Base-by-base conservation (phyloP, 2,113 vertebrate species). In the Esox niger region DNA sequence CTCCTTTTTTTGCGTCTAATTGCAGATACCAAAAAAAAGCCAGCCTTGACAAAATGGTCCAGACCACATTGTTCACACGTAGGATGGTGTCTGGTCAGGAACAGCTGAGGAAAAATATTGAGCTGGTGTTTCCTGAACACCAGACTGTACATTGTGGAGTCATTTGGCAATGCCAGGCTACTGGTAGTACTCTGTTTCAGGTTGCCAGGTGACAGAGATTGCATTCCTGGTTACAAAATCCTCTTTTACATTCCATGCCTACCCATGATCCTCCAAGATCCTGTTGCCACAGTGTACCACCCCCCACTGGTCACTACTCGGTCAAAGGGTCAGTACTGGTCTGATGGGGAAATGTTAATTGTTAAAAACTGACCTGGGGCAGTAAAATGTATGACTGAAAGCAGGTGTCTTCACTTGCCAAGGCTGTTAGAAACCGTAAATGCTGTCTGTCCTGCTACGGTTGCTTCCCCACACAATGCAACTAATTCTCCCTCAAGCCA, bases 101-200 rank as follows among this genome's bases (percentile, higher is more conserved):
- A 21, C 47, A 52, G 47, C 20, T 15, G 11, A 52, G 47, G 38
- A 43, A 43, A 10, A 52, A 23, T 21, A 52, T 21, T 21, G 47
- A 52, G 8, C 47, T 2, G 47, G 20, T 52, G 6, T 6, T 11
- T 21, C 47, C 47, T 21, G 47, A 21, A 52, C 47, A 15, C 47
- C n/a, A 52, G n/a, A 52, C 47, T 52, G 47, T 52, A 62, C 63
- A 61, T 69, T 81, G 59, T 75, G 77, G 69, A 72, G 69, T 72
- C 64, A 33, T 66, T 69, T 55, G 68, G 61, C 52, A 72, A 72
- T 61, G 59, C 52, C 72, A 21, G 47, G 47, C 38, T 43, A 43
- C 17, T 49, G 47, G 47, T n/a, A 6, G 47, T 17, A 15, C 20
- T 52, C 17, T 13, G 13, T 49, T 49, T 49, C n/a, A 52, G n/a